Base-by-base conservation (phyloP, 2,888 invertebrate species). In the Chloroclysta siterata region DNA sequence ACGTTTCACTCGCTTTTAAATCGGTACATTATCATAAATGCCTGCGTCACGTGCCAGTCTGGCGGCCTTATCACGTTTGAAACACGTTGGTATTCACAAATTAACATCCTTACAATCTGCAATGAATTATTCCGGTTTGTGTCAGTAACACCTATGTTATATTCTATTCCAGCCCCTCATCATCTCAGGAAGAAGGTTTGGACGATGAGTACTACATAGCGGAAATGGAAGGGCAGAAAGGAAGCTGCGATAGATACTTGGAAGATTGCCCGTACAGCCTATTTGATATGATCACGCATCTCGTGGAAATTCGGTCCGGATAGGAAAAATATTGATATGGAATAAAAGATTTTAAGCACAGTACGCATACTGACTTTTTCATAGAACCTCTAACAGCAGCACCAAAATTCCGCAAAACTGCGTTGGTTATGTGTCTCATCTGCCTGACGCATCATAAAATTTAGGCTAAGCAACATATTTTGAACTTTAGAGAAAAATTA, bases 251-350 rank as follows among this genome's bases (percentile, higher is more conserved):
- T 71, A 87, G 90, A 71, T 95, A 95, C 78, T 74, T 90, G 28
- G 89, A 93, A 60, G 80, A 84, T 60, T 95, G 95, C 74, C 94
- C 94, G 11, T 84, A 93, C 78, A 95, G 95, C 79, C 83, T 95
- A 60, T 94, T 95, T 69, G 94, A 95, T 80, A 81, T 95, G 70
- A 93, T 95, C 76, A 92, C 92, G 0, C 71, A 84, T 59, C 79
- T 92, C 0, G 89, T 90, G n/a, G 89, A 92, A 55, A 79, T 84
- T 13, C 60, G 51, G 48, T 69, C 65, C 6, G 62, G 69, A 63
- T 66, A 63, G 29, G 2, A 11, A 11, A 39, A 11, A 10, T 11
- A 11, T 39, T 11, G 36, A 11, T 33, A 33, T 39, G 36, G 17
- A 58, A 29, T 50, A 29, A 17, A 47, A 0, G 22, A 47, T 13